These are phyloP conservation scores for Drosophila meridiana DNA, from an alignment of 2,888 invertebrate genomes.

Conservation along the genomic window DNA sequence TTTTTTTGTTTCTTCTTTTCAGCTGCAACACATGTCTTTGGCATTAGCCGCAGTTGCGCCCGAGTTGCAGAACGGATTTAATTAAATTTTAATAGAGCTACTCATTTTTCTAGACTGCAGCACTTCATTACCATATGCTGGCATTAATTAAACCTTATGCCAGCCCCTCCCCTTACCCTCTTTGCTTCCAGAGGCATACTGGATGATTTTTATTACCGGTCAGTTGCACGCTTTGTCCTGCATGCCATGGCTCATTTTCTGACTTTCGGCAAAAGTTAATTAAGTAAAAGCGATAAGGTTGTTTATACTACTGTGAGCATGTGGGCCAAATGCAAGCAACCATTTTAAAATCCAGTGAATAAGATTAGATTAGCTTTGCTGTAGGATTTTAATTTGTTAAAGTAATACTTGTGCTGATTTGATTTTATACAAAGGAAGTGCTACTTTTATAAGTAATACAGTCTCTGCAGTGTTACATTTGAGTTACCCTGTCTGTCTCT, in stretches of 20 bases:
- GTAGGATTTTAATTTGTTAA: background rate
- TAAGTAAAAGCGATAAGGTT: slow-evolving; percentile 7
- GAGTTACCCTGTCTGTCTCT: background rate
- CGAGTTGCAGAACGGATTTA: slow-evolving; percentile 28
- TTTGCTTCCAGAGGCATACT: background rate
- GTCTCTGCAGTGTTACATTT: background rate
- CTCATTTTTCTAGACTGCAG: slow-evolving; percentile 34
- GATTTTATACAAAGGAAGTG: background rate
- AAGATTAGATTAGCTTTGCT: background rate
- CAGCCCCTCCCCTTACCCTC: slow-evolving; percentile 11
- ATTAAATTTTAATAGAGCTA: slow-evolving; percentile 37
- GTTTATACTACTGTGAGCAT: background rate
- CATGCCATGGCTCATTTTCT: slow-evolving; percentile 4
- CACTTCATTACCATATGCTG: slow-evolving; percentile 60
- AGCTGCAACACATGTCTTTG: background rate
- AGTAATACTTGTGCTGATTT: background rate
- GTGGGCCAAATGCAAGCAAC: background rate
- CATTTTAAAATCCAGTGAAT: background rate
- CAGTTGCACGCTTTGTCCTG: background rate
- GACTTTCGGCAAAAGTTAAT: slow-evolving; percentile 7
- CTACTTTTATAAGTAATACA: too few species aligned
- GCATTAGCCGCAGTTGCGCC: slow-evolving; percentile 23
- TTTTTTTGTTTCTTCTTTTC: background rate
- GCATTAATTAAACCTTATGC: slow-evolving; percentile 59
- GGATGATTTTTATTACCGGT: slow-evolving; percentile 2